Conservation (phyloP, 1,140 invertebrate genomes). For the Drosophila arawakana region DNA sequence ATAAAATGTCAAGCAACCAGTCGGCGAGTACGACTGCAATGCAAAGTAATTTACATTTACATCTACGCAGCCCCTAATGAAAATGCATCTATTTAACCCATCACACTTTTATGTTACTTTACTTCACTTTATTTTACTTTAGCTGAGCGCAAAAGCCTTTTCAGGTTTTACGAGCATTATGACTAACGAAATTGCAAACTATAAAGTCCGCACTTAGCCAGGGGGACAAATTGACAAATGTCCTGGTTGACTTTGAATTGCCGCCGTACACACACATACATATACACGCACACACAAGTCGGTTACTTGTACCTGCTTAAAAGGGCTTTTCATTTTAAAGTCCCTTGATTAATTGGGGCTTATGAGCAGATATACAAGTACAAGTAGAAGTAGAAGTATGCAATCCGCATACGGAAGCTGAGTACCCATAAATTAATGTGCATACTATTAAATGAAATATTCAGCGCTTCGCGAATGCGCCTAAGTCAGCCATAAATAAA, state of each 20-base stretch:
- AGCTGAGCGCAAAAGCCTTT: conserved; percentile 18
- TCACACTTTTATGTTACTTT: neutral
- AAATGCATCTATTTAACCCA: conserved; percentile 47
- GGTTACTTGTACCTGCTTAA: conserved; percentile 10
- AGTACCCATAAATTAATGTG: conserved; percentile 67
- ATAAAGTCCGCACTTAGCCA: conserved; percentile 51
- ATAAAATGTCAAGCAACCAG: conserved; percentile 45
- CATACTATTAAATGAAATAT: conserved; percentile 68
- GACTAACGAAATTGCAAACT: conserved; percentile 44
- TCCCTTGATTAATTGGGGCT: conserved; percentile 71
- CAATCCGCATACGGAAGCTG: conserved; percentile 68
- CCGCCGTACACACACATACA: conserved; percentile 5
- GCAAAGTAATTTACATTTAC: conserved; percentile 69
- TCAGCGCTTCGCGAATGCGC: conserved; percentile 60
- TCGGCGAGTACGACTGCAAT: conserved; percentile 50
- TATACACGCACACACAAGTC: neutral
- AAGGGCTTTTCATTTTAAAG: conserved; percentile 45
- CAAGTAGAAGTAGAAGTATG: neutral
- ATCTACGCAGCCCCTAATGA: conserved; percentile 37
- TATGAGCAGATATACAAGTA: conserved; percentile 17
- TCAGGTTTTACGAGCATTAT: conserved; percentile 45
- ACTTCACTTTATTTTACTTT: neutral
- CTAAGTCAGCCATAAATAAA: conserved; percentile 63
- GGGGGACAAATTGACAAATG: conserved; percentile 68
- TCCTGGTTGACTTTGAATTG: conserved; percentile 33